phyloP scores from a whole-genome alignment of 2,797 vertebrate species.

The Dermochelys coriacea region DNA sequence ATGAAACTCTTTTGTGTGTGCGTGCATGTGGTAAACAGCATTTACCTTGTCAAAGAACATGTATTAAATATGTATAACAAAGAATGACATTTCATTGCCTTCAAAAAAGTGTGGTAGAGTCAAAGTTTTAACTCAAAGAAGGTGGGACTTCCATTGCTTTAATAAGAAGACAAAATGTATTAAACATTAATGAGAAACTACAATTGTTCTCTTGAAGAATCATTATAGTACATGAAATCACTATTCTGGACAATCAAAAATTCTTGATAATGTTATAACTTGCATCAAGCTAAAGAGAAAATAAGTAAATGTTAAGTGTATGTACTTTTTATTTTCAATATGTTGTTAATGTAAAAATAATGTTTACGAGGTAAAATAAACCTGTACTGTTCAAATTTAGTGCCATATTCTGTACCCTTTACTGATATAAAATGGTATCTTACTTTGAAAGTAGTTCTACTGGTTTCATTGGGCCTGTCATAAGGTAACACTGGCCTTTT shows the following conservation, averaged over 20 bases:
- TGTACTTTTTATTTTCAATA: background rate
- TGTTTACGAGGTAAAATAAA: background rate
- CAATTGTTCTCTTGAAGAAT: background rate
- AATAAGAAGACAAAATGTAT: background rate
- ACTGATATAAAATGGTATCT: background rate
- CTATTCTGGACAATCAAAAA: background rate
- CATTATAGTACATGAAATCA: background rate
- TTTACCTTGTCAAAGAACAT: slow-evolving; percentile 21
- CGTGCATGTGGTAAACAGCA: background rate
- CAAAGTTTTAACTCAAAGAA: background rate
- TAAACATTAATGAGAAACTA: background rate
- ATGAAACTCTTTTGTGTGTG: background rate
- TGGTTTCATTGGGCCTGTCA: background rate
- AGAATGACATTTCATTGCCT: background rate
- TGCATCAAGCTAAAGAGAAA: background rate
- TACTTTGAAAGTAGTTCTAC: background rate
- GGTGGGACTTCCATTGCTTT: background rate
- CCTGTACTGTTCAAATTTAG: background rate
- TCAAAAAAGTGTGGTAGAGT: background rate
- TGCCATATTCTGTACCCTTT: background rate
- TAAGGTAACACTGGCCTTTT: background rate
- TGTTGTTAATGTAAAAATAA: background rate
- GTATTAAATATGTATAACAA: background rate
- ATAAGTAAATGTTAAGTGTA: background rate
- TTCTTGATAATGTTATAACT: background rate